phyloP scores from a whole-genome alignment of 2,797 vertebrate genomes.

The Clarias fuscus region DNA sequence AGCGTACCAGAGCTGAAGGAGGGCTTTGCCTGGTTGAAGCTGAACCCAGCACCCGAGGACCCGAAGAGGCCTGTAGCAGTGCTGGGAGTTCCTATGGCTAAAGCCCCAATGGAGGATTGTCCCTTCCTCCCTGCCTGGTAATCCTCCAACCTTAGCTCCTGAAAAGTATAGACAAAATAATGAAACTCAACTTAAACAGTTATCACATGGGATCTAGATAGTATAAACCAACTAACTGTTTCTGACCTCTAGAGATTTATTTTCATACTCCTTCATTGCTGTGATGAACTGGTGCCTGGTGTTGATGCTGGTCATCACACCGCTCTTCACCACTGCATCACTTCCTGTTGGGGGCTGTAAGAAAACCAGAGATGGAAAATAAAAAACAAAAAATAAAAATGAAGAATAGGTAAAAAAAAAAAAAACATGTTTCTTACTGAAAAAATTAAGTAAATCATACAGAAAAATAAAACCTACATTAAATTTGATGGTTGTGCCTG shows the following conservation, averaged over 20 bases:
- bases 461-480: conserved; percentile 77
- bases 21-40: conserved; percentile 86
- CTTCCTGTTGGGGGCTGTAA: conserved; percentile 88
- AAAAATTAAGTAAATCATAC: background rate
- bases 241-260: conserved; percentile 93
- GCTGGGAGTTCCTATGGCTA: conserved; percentile 79
- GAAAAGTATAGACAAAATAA: background rate
- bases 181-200: background rate
- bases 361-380: background rate
- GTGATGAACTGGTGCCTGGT: conserved; percentile 98
- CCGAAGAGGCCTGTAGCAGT: conserved; percentile 88
- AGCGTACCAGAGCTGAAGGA: conserved; percentile 83
- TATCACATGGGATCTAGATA: background rate
- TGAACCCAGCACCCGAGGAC: conserved; percentile 72
- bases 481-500: conserved; percentile 93
- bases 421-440: background rate
- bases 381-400: background rate
- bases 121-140: conserved; percentile 79
- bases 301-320: conserved; percentile 94
- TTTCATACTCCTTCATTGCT: conserved; percentile 98
- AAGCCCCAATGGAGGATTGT: conserved; percentile 66
- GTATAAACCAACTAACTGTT: background rate
- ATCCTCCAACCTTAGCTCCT: conserved; percentile 94
- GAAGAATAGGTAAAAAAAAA: too few relatives aligned
- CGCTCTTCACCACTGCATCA: conserved; percentile 95